Base-by-base conservation (phyloP, 2,797 vertebrate genomes). In the Sebastiscus albofasciatus region DNA sequence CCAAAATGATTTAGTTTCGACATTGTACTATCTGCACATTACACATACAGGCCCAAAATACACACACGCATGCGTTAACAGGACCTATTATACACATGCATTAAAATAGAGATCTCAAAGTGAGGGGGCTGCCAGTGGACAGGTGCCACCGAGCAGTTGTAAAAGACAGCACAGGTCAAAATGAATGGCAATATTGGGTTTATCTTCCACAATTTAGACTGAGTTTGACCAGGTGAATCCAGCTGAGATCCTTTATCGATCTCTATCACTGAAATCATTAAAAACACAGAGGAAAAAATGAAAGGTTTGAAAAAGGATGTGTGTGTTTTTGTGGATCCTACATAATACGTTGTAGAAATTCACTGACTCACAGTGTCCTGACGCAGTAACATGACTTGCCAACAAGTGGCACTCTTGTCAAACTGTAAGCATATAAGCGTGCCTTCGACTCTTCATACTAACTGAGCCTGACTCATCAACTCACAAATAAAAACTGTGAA, bases 401-500 rank as follows among this genome's bases (percentile, higher is more conserved):
- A 88, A 90, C 68, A 80, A 84, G 93, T 86, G 94, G 91, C 82
- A 87, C 87, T 92, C 80, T 91, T 85, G 91, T 85, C 87, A 89
- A 93, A 79, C 79, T 69, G 61, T 56, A 81, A 54, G 60, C 46
- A 8, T 22, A n/a, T 11, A n/a, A n/a, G 20, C 20, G 0, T 0
- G 16, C 36, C 22, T 49, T 68, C 8, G 62, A 16, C 24, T 33
- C 20, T 71, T 33, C 59, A 46, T 16, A 5, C 27, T 6, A 8
- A 62, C 18, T 52, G 36, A 69, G 61, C 56, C 58, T 14, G 14
- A 60, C 11, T 85, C 58, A 12, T 13, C 64, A 29, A 42, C 20
- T 66, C 31, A 31, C 49, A 83, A 66, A 81, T 18, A 36, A 74
- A 72, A 70, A 67, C 56, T n/a, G 27, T 68, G 8, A 73, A 77